These are phyloP conservation scores for Sesia apiformis DNA, from an alignment of 2,888 invertebrate species.

Conservation along the genomic window DNA sequence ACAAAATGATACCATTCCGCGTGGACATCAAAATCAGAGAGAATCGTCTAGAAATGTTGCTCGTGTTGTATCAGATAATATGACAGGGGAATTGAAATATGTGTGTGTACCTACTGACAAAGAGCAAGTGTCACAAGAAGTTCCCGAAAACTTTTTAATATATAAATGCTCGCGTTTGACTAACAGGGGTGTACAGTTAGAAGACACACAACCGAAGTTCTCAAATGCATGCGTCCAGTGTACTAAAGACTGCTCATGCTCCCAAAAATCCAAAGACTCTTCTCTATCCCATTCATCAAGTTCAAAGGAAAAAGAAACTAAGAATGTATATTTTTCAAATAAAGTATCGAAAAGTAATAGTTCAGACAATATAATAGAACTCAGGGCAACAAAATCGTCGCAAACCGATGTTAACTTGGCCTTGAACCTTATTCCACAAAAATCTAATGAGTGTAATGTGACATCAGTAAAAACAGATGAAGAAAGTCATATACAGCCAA, in stretches of 20 bases:
- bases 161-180: conserved; percentile 45
- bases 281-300: not conserved
- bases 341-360: not conserved
- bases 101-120: conserved; percentile 46
- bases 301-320: not conserved
- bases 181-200: conserved; percentile 26
- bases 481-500: conserved; percentile 1
- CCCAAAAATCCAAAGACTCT: not conserved
- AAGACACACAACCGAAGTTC: conserved; percentile 10
- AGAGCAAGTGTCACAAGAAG: conserved; percentile 16
- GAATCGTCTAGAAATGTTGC: conserved; percentile 9
- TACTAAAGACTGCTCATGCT: not conserved
- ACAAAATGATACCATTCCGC: not conserved
- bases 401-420: conserved; percentile 40
- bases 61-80: conserved; percentile 3
- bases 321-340: not conserved
- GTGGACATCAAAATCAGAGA: not conserved
- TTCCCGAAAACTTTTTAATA: conserved; percentile 38
- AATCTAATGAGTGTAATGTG: conserved; percentile 17
- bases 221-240: not conserved
- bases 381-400: conserved; percentile 35
- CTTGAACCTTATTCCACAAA: conserved; percentile 22
- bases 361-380: not conserved
- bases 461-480: conserved; percentile 13
- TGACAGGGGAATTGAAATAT: conserved; percentile 34